Base-by-base conservation (phyloP, 2,113 vertebrate species). In the Spheniscus mendiculus region DNA sequence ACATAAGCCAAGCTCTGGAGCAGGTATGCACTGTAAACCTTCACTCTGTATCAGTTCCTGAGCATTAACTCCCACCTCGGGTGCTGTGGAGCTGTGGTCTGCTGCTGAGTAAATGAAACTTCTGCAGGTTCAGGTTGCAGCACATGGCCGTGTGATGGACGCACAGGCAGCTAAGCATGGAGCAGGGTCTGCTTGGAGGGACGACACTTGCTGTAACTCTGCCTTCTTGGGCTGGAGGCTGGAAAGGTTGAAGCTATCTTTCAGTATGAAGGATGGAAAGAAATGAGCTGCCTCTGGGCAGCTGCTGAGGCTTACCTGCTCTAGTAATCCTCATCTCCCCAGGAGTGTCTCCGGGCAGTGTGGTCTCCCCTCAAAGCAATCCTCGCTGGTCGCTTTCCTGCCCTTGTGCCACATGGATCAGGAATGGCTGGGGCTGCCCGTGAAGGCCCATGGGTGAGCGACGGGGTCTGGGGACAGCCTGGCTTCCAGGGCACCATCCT, bases 61-160 rank as follows among this genome's bases (percentile, higher is more conserved):
- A 90, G 62, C 30, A 6, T 1, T 38, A 45, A 12, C 16, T 45
- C 27, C 45, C 11, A 2, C 21, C 67, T 38, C 1, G 2, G 27
- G 52, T 47, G 2, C 47, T 55, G 52, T 0, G 5, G 30, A 66
- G 59, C 59, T 8, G 1, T 0, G 0, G 6, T 52, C 32, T 59
- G 59, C 58, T 2, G 4, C 63, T 11, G 49, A 34, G 53, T 20
- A 22, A 42, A 10, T 8, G 36, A 4, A 66, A 25, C 30, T 11
- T 21, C 65, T 38, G 61, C n/a, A n/a, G 70, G 29, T n/a, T 5
- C 23, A 36, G 52, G 32, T 7, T 27, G n/a, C 27, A 47, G 45
- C n/a, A 25, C 0, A 1, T 38, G 69, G 30, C 50, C 0, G 0
- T 17, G 45, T 5, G n/a, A 50, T 27, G 58, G 62, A n/a, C 0